These are phyloP conservation scores for Trichopria drosophilae DNA, from an alignment of 2,888 invertebrate genomes.

Conservation along the genomic window DNA sequence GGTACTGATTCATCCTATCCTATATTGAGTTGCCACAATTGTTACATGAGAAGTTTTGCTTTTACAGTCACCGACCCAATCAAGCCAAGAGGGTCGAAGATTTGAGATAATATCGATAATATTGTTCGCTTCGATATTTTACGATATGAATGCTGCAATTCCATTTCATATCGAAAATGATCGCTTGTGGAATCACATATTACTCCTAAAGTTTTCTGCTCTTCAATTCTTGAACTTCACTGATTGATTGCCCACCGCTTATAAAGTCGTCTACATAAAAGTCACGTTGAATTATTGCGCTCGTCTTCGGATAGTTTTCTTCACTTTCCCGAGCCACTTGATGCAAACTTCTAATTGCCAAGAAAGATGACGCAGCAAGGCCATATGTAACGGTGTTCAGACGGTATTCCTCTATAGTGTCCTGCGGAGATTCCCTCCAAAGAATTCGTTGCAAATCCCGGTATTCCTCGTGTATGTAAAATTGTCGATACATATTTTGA, in stretches of 20 bases:
- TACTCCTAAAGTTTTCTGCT: background rate
- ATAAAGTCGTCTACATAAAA: conserved; percentile 7
- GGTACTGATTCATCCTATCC: too few relatives aligned
- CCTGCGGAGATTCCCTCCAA: background rate
- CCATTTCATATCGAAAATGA: too few relatives aligned
- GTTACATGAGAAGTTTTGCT: too few relatives aligned
- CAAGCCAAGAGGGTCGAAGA: too few relatives aligned
- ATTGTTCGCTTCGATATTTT: too few relatives aligned
- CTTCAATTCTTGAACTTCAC: background rate
- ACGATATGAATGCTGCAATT: too few relatives aligned
- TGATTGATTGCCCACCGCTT: conserved; percentile 1
- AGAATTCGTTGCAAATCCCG: background rate
- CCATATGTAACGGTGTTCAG: background rate
- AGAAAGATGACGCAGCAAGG: background rate
- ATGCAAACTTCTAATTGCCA: background rate
- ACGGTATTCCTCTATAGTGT: background rate
- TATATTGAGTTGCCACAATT: too few relatives aligned
- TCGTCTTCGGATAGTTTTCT: background rate
- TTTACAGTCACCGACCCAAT: too few relatives aligned
- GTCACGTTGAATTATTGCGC: background rate
- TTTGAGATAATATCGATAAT: too few relatives aligned
- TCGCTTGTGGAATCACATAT: background rate
- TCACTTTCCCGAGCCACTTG: background rate
- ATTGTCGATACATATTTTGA: background rate
- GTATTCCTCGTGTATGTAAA: background rate